A percentile compares a stretch with the other conserved stretches of the same genome.
Conservation (phyloP, 2,113 vertebrate species). For the Sterrhoptilus dennistouni region DNA sequence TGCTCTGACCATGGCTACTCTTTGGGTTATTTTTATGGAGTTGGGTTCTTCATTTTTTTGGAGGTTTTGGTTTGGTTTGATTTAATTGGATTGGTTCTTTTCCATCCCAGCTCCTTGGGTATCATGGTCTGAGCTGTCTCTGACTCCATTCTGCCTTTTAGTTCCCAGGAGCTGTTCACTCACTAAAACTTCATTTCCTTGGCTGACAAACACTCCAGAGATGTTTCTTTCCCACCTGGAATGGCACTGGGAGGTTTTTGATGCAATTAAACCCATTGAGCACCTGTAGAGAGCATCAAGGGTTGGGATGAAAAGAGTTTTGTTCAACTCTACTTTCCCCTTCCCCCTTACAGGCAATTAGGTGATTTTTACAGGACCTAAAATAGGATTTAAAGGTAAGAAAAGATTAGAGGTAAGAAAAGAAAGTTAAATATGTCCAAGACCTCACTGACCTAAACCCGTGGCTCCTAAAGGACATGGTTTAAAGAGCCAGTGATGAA, state of each 20-base stretch:
- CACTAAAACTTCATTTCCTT: neutral
- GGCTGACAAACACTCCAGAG: neutral
- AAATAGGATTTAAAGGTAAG: neutral
- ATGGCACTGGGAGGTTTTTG: neutral
- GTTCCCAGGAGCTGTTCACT: neutral
- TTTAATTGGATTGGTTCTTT: neutral
- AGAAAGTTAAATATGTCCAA: neutral
- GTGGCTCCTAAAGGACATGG: neutral
- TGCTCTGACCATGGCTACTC: neutral
- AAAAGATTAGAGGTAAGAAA: neutral
- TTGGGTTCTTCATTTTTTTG: neutral
- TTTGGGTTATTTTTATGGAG: neutral
- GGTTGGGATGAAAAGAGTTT: neutral
- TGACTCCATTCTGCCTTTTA: neutral
- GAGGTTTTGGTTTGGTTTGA: neutral
- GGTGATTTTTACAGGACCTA: neutral
- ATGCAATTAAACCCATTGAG: neutral
- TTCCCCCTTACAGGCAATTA: neutral
- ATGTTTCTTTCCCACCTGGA: neutral
- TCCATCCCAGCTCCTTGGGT: neutral
- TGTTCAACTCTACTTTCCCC: neutral
- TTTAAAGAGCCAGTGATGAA: neutral
- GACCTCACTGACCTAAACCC: neutral
- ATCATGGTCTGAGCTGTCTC: neutral
- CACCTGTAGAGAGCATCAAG: neutral